Evolutionary conservation across 2,113 vertebrate species (phyloP).

Genomic region (Saimiri boliviensis): DNA sequence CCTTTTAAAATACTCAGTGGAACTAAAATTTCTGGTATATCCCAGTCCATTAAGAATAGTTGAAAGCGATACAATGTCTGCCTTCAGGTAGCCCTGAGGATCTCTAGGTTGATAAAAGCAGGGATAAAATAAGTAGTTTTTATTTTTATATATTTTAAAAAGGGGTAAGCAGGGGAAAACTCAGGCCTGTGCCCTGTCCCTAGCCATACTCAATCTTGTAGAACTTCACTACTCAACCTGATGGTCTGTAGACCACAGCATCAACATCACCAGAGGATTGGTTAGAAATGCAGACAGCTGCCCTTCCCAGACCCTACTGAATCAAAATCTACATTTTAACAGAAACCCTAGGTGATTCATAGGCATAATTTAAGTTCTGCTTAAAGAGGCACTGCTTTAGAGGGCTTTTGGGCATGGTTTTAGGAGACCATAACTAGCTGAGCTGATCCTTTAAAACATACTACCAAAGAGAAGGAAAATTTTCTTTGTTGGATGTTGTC

Average conservation of each 20-base stretch:
- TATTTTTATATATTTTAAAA: background rate
- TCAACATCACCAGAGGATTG: background rate
- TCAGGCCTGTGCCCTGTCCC: background rate
- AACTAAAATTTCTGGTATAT: slow-evolving; percentile 2
- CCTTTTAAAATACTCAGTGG: background rate
- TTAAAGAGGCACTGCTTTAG: background rate
- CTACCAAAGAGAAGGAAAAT: background rate
- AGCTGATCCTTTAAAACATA: slow-evolving; percentile 21
- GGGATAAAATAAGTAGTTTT: background rate
- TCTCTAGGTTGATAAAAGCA: background rate
- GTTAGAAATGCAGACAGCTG: background rate
- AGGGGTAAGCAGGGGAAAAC: background rate
- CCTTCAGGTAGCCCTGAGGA: background rate
- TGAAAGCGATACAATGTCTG: background rate
- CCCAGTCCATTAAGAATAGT: background rate
- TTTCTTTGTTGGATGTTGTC: background rate
- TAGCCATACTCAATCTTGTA: background rate
- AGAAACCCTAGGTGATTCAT: background rate
- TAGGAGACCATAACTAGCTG: background rate
- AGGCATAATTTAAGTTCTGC: background rate
- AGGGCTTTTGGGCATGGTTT: background rate
- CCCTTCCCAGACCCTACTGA: background rate
- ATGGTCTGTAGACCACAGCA: background rate
- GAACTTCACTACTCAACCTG: background rate
- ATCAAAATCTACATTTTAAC: background rate